A percentile compares a stretch with the other conserved stretches of the same genome.
phyloP scores from a whole-genome alignment of 2,113 vertebrate species.

The Calidris pugnax region DNA sequence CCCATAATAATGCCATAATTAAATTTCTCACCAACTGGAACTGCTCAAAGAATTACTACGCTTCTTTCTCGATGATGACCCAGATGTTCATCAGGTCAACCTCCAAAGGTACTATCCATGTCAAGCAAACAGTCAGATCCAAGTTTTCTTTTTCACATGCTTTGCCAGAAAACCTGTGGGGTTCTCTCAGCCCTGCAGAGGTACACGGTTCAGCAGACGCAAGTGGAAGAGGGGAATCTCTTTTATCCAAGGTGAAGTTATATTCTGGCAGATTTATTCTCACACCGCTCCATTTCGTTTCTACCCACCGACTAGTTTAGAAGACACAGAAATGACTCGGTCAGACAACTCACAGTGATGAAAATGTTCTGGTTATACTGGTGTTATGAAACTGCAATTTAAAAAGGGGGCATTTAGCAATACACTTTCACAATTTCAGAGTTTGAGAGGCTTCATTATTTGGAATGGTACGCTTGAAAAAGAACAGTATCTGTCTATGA shows the following conservation, averaged over 20 bases:
- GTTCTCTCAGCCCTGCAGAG: not conserved
- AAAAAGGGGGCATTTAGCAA: not conserved
- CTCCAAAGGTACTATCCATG: not conserved
- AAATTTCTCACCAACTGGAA: not conserved
- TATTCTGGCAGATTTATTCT: not conserved
- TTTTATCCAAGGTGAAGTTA: not conserved
- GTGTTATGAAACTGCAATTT: not conserved
- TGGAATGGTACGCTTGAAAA: not conserved
- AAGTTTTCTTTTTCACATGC: not conserved
- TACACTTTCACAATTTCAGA: not conserved
- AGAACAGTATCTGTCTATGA: not conserved
- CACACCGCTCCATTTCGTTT: not conserved
- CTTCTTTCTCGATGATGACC: not conserved
- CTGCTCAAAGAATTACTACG: not conserved
- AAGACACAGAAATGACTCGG: not conserved
- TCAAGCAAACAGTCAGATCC: not conserved
- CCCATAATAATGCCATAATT: fast-evolving
- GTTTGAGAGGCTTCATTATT: not conserved
- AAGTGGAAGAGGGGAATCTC: not conserved
- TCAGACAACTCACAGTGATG: not conserved
- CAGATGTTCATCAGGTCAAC: not conserved
- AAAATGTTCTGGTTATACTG: not conserved
- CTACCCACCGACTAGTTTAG: not conserved
- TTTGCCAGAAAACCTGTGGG: not conserved
- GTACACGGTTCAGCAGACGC: not conserved